Conservation (phyloP, 2,113 vertebrate species). For the Alectura lathami region DNA sequence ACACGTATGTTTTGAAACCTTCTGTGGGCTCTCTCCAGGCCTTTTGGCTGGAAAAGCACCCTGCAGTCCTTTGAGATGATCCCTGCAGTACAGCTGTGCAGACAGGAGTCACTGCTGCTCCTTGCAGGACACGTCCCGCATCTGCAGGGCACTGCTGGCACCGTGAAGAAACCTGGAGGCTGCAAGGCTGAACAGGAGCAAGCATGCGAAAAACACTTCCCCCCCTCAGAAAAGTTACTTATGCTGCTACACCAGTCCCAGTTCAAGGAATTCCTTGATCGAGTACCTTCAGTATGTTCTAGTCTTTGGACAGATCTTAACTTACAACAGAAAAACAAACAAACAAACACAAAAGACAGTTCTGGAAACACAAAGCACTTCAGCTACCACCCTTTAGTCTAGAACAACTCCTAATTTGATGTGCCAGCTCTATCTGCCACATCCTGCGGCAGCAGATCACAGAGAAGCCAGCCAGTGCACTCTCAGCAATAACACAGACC, state of each 20-base stretch:
- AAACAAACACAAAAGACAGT: neutral
- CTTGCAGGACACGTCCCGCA: neutral
- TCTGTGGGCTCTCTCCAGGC: neutral
- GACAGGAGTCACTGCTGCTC: neutral
- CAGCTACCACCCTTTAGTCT: neutral
- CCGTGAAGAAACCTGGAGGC: neutral
- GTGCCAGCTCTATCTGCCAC: neutral
- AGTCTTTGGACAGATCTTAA: neutral
- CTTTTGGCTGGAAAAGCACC: neutral
- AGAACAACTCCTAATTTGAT: neutral
- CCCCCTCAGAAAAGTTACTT: neutral
- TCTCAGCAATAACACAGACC: neutral
- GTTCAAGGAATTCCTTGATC: neutral
- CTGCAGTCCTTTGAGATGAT: neutral
- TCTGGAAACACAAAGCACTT: neutral
- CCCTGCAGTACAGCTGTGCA: neutral
- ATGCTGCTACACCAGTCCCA: neutral
- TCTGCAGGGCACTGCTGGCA: neutral
- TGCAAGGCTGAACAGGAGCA: neutral
- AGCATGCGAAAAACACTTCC: neutral
- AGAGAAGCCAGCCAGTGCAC: neutral
- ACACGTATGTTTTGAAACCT: neutral
- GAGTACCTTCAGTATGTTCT: neutral
- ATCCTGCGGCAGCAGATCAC: neutral
- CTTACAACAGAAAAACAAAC: neutral